Conservation (phyloP, 1,140 invertebrate species). For the Rhopalosiphum padi region DNA sequence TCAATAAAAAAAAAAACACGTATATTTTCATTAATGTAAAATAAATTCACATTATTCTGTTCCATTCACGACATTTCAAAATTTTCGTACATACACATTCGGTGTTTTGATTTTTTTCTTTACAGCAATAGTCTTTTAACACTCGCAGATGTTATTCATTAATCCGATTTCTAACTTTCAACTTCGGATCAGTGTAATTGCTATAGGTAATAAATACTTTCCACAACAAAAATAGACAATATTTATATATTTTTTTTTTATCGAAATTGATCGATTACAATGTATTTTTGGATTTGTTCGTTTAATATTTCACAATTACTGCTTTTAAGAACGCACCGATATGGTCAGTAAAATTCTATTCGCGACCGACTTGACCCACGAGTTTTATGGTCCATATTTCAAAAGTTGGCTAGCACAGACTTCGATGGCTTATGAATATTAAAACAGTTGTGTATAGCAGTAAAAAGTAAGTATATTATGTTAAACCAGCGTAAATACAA, state of each 20-base stretch:
- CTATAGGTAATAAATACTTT: background rate
- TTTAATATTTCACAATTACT: too few species aligned
- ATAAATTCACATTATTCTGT: conserved; percentile 6
- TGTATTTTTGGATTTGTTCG: too few species aligned
- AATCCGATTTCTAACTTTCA: background rate
- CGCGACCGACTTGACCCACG: too few species aligned
- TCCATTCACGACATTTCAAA: background rate
- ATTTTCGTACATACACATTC: background rate
- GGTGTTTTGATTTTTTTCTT: background rate
- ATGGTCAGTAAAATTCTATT: too few species aligned
- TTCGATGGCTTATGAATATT: background rate
- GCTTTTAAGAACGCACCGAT: too few species aligned
- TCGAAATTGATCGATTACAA: background rate
- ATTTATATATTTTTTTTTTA: background rate
- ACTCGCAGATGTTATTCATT: background rate
- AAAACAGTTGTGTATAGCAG: background rate
- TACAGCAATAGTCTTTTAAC: background rate
- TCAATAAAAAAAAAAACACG: background rate
- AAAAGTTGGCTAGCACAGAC: background rate
- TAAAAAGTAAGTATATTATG: background rate
- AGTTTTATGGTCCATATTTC: background rate
- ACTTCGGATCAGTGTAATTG: background rate
- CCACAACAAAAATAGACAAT: background rate
- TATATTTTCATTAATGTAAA: background rate
- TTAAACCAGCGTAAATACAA: background rate